phyloP scores from a whole-genome alignment of 2,113 vertebrate genomes.

The Labeo catla region DNA sequence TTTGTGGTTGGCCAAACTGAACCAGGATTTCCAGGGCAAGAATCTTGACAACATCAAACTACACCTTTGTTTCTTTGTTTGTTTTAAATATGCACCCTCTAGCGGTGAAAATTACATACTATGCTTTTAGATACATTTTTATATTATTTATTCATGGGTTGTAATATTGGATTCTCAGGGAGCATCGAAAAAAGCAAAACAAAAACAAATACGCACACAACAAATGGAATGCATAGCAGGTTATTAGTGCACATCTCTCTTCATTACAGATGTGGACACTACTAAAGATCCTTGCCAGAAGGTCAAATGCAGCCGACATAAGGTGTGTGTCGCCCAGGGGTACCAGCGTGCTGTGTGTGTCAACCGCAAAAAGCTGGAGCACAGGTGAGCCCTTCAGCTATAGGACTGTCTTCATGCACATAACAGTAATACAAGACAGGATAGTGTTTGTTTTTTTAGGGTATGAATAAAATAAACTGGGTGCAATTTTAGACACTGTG shows the following conservation, averaged over 20 bases:
- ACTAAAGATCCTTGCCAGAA: constrained; percentile 99
- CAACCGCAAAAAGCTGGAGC: constrained; percentile 96
- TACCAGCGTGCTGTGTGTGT: constrained; percentile 95
- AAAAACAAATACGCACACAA: too few species aligned
- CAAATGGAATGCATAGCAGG: not conserved
- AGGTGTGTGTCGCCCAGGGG: constrained; percentile 94
- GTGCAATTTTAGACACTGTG: not conserved
- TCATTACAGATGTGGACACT: constrained; percentile 86
- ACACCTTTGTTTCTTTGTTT: too few species aligned
- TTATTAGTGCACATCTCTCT: not conserved
- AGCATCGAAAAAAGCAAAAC: not conserved
- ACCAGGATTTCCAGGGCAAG: too few species aligned
- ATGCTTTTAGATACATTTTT: not conserved
- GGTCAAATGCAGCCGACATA: constrained; percentile 96
- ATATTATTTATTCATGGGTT: not conserved
- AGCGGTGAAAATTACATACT: too few species aligned
- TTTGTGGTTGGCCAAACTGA: too few species aligned
- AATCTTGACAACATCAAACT: too few species aligned
- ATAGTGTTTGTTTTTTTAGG: constrained; percentile 1
- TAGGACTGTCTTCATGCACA: not conserved
- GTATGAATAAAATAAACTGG: not conserved
- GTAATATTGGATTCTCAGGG: not conserved
- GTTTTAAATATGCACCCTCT: too few species aligned
- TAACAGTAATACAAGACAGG: not conserved
- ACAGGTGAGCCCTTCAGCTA: constrained; percentile 79